A percentile compares a stretch with the other conserved stretches of the same genome.
Conservation (phyloP, 1,140 invertebrate genomes). For the Magallana ariakensis region DNA sequence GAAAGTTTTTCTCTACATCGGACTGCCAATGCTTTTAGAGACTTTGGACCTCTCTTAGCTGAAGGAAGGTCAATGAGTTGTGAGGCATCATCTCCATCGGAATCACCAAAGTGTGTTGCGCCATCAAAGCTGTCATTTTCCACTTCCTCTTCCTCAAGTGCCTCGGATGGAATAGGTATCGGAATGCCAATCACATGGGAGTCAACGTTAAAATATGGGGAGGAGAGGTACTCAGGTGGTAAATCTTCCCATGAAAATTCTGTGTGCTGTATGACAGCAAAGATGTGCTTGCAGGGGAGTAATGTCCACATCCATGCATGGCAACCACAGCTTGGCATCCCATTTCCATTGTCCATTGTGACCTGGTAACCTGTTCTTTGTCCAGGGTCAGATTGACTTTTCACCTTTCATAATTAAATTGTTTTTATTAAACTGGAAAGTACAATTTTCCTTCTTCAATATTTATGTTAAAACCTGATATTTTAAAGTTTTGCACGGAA, state of each 20-base stretch:
- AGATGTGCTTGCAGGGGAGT: not conserved
- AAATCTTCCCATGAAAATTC: too few relatives aligned
- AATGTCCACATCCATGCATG: conserved; percentile 8
- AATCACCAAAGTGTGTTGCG: too few relatives aligned
- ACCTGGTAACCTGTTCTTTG: not conserved
- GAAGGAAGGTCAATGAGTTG: not conserved
- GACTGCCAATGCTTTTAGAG: not conserved
- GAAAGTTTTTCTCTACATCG: conserved; percentile 2
- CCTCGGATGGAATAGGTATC: too few relatives aligned
- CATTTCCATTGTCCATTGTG: conserved; percentile 6
- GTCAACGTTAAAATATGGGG: too few relatives aligned
- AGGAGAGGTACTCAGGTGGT: too few relatives aligned
- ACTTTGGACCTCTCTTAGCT: not conserved
- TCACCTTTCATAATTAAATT: not conserved
- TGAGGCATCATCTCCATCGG: too few relatives aligned
- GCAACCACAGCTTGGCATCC: conserved; percentile 11
- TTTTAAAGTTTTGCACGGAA: conserved; percentile 5
- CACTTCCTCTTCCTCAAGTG: too few relatives aligned
- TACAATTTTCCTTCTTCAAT: not conserved
- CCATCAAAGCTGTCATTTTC: too few relatives aligned
- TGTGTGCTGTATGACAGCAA: not conserved
- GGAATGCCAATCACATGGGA: too few relatives aligned
- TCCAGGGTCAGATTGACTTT: not conserved
- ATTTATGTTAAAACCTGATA: not conserved
- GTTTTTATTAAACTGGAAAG: not conserved